Evolutionary conservation across 2,888 invertebrate genomes (phyloP), one percentile per base, ranked within the genome.

Genomic region (Eulithis prunata): DNA sequence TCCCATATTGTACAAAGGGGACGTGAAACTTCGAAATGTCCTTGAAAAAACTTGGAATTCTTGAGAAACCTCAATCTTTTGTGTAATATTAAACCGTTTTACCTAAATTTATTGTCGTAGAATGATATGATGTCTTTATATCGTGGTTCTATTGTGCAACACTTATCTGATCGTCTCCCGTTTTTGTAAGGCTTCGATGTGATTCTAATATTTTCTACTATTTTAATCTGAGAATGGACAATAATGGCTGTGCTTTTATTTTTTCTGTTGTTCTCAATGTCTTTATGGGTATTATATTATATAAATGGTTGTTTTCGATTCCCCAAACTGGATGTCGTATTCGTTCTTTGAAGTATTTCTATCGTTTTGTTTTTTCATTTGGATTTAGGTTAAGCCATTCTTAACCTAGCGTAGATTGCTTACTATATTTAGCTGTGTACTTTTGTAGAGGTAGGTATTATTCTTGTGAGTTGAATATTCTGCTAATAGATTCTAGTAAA

Each of bases 101-200:
- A 86, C 82, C 79, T 78, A 84, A 89, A 91, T 92, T 91, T 93
- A 93, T 88, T 90, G 90, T 90, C 80, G 81, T 82, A 83, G 86
- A 89, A 89, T 90, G 88, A 91, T 92, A 91, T 91, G 93, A 92
- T 91, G 91, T 93, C 92, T 92, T 91, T 92, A 93, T 92, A 84
- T 84, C 83, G 81, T 80, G 81, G 78, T 77, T 81, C 89, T 75
- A 88, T 93, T 91, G 90, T 92, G 80, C 74, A 77, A 81, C 87
- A 90, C 87, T 91, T 93, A 93, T 92, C 93, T 90, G 91, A 92
- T 93, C 89, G 84, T 85, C 81, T 85, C 77, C 81, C 77, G 82
- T 85, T 83, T 90, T 87, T 81, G 84, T 88, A 89, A 89, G 86
- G 32, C 77, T 79, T 78, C 71, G 71, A 77, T 78, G 77, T 76